Evolutionary conservation across 2,113 vertebrate genomes (phyloP).

Genomic region (Macquaria ambigua): DNA sequence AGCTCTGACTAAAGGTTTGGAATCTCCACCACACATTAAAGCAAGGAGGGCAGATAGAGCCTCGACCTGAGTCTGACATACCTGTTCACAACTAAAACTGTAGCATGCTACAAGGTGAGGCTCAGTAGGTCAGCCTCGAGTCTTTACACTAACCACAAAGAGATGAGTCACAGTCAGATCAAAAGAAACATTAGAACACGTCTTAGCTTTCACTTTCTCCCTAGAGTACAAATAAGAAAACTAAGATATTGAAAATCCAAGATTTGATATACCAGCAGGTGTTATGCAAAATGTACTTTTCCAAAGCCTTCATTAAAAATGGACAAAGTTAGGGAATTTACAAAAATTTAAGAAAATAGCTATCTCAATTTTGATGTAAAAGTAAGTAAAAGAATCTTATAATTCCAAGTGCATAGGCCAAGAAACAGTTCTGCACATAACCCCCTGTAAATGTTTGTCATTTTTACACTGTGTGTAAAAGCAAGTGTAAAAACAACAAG

Average conservation of each 20-base stretch:
- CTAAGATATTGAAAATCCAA: background rate
- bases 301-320: background rate
- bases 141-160: background rate
- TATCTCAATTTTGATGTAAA: too few relatives aligned
- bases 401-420: background rate
- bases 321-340: too few relatives aligned
- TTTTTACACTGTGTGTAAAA: too few relatives aligned
- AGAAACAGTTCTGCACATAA: background rate
- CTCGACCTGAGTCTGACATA: background rate
- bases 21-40: conserved; percentile 35
- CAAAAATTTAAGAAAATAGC: too few relatives aligned
- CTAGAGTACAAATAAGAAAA: background rate
- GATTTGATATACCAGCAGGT: background rate
- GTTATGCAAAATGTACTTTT: too few relatives aligned
- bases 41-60: background rate
- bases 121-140: conserved; percentile 6
- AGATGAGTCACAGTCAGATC: conserved; percentile 15
- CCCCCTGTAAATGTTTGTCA: too few relatives aligned
- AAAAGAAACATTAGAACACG: background rate
- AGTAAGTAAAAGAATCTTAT: background rate
- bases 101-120: conserved; percentile 19
- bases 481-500: too few relatives aligned
- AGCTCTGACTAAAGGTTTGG: conserved; percentile 25
- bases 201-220: background rate
- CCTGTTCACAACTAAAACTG: background rate